Evolutionary conservation across 2,888 invertebrate genomes (phyloP).

Genomic region (Perizoma affinitatum): DNA sequence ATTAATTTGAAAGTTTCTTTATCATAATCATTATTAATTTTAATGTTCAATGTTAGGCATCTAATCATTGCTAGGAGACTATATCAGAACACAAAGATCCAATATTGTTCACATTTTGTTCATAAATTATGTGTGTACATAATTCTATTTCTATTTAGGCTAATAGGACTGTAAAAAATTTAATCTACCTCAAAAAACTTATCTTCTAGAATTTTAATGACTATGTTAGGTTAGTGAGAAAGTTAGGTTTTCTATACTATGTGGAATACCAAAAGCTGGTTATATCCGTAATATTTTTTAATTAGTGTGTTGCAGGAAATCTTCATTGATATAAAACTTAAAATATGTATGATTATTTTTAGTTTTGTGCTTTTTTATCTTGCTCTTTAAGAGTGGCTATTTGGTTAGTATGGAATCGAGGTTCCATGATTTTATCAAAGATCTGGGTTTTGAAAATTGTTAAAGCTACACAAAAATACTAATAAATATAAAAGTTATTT

Average conservation of each 20-base stretch:
- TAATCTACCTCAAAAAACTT: slow-evolving; percentile 84
- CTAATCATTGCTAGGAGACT: slow-evolving; percentile 60
- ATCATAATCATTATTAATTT: slow-evolving; percentile 25
- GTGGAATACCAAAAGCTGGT: slow-evolving; percentile 63
- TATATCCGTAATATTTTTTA: slow-evolving; percentile 58
- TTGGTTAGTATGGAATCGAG: slow-evolving; percentile 44
- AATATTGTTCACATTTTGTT: slow-evolving; percentile 74
- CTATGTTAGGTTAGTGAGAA: slow-evolving; percentile 79
- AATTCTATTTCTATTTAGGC: slow-evolving; percentile 79
- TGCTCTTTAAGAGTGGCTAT: slow-evolving; percentile 56
- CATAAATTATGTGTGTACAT: slow-evolving; percentile 72
- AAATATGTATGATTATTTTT: slow-evolving; percentile 68
- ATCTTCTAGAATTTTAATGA: slow-evolving; percentile 76
- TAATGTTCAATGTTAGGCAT: slow-evolving; percentile 57
- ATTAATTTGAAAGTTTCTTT: slow-evolving; percentile 50
- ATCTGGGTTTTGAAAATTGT: slow-evolving; percentile 55
- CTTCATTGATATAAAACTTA: slow-evolving; percentile 64
- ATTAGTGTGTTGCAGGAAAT: slow-evolving; percentile 73
- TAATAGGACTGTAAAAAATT: slow-evolving; percentile 83
- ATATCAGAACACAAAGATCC: slow-evolving; percentile 57
- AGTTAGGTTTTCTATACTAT: slow-evolving; percentile 62
- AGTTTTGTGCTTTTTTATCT: slow-evolving; percentile 54
- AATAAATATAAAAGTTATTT: slow-evolving; percentile 45
- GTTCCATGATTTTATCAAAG: slow-evolving; percentile 47
- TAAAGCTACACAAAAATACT: slow-evolving; percentile 41